These are phyloP conservation scores for Nemoura dubitans DNA, from an alignment of 2,888 invertebrate genomes.

Conservation along the genomic window DNA sequence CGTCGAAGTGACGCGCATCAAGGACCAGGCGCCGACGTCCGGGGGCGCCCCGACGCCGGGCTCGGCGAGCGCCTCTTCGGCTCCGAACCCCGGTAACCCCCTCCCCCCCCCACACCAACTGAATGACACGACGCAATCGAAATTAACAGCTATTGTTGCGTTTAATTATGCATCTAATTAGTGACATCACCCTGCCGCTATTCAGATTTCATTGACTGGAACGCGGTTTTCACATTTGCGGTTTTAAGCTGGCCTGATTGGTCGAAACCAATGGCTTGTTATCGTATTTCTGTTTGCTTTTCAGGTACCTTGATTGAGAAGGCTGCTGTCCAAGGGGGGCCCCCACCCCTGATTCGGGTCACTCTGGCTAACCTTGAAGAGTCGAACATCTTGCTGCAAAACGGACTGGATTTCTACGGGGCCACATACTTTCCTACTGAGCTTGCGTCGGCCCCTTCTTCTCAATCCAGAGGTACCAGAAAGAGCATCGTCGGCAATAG, in stretches of 20 bases:
- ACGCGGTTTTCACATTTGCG: too few relatives aligned
- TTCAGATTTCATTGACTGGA: too few relatives aligned
- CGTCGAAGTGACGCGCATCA: slow-evolving; percentile 78
- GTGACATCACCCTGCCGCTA: too few relatives aligned
- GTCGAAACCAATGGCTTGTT: too few relatives aligned
- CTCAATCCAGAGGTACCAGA: slow-evolving; percentile 58
- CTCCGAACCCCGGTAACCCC: not conserved
- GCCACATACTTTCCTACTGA: slow-evolving; percentile 89
- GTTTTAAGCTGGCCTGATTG: too few relatives aligned
- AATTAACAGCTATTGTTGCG: too few relatives aligned
- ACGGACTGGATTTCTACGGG: slow-evolving; percentile 87
- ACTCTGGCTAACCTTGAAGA: slow-evolving; percentile 81
- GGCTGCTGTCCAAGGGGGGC: slow-evolving; percentile 30
- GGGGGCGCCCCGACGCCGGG: slow-evolving; percentile 22
- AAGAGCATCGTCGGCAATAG: slow-evolving; percentile 57
- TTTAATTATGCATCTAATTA: too few relatives aligned
- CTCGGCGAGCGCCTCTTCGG: not conserved
- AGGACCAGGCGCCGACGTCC: slow-evolving; percentile 56
- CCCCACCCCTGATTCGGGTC: slow-evolving; percentile 69
- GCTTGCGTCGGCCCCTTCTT: slow-evolving; percentile 70
- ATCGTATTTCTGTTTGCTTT: too few relatives aligned
- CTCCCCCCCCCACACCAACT: not conserved
- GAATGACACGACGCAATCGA: too few relatives aligned
- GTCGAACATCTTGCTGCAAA: slow-evolving; percentile 80
- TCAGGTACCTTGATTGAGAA: slow-evolving; percentile 28